Percentiles rank a stretch among this genome's conserved stretches.
Conservation (phyloP, 2,113 vertebrate genomes). For the Sitta europaea region DNA sequence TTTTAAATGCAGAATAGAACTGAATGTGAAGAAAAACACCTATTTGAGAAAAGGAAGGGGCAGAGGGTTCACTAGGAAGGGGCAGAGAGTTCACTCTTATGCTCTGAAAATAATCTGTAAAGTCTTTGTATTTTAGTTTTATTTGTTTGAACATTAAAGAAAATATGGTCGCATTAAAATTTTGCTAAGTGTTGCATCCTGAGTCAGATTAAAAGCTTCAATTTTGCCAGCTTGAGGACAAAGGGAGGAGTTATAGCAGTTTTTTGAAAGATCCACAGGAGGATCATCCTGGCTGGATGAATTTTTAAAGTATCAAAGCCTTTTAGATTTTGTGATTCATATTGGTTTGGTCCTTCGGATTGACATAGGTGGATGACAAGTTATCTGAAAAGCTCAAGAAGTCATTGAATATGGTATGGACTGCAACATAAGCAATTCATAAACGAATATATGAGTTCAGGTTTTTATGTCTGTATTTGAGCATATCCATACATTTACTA, state of each 20-base stretch:
- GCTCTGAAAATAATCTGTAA: not conserved
- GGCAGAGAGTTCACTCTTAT: not conserved
- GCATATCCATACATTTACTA: not conserved
- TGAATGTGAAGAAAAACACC: not conserved
- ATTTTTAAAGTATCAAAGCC: not conserved
- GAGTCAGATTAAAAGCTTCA: slow-evolving; percentile 43
- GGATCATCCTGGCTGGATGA: not conserved
- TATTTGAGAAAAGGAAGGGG: not conserved
- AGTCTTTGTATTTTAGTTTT: not conserved
- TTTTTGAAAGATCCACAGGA: slow-evolving; percentile 9
- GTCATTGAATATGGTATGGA: not conserved
- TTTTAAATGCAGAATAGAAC: not conserved
- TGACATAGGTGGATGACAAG: not conserved
- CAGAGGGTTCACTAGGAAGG: too few species aligned
- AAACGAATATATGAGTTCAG: not conserved
- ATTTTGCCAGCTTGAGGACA: slow-evolving; percentile 39
- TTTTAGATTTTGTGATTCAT: not conserved
- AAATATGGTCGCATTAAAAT: slow-evolving; percentile 31
- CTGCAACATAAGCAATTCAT: not conserved
- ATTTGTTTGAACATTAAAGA: not conserved
- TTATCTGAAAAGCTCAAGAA: not conserved
- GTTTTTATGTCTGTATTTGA: not conserved
- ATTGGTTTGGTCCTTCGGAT: not conserved
- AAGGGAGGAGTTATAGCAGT: not conserved
- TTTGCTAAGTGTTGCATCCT: not conserved